Evolutionary conservation across 2,888 invertebrate genomes (phyloP).

Genomic region (Sinodicranocentrus sp.): DNA sequence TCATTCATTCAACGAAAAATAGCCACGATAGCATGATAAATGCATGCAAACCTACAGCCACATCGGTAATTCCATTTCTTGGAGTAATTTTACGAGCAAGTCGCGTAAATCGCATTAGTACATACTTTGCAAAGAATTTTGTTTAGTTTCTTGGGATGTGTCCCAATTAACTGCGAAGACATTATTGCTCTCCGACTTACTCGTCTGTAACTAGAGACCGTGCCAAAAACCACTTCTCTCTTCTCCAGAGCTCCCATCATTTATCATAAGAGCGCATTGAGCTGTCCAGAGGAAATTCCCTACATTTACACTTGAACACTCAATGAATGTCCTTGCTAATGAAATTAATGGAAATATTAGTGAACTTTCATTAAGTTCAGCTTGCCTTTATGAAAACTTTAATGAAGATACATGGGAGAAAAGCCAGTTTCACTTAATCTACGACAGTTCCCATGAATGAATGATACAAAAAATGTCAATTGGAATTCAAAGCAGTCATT

Average conservation of each 20-base stretch:
- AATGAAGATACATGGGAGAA: constrained; percentile 27
- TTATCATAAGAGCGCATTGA: constrained; percentile 26
- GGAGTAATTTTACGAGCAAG: not conserved
- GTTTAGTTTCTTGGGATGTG: constrained; percentile 31
- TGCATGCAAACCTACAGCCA: not conserved
- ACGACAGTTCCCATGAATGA: not conserved
- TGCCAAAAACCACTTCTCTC: constrained; percentile 17
- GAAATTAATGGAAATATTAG: constrained; percentile 56
- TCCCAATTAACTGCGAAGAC: constrained; percentile 49
- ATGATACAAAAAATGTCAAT: constrained; percentile 19
- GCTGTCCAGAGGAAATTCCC: constrained; percentile 21
- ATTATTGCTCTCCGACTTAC: constrained; percentile 8
- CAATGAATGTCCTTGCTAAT: constrained; percentile 8
- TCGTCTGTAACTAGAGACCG: not conserved
- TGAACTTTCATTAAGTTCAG: constrained; percentile 36
- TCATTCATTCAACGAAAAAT: not conserved
- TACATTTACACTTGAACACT: not conserved
- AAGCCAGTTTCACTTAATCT: not conserved
- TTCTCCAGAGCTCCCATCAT: constrained; percentile 14
- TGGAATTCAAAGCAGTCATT: constrained; percentile 35
- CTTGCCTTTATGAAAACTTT: constrained; percentile 20
- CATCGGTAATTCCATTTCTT: not conserved
- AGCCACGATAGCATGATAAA: not conserved
- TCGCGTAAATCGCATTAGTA: not conserved
- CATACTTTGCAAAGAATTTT: constrained; percentile 7